phyloP scores from a whole-genome alignment of 2,888 invertebrate species.

The Spicauda simplicius region DNA sequence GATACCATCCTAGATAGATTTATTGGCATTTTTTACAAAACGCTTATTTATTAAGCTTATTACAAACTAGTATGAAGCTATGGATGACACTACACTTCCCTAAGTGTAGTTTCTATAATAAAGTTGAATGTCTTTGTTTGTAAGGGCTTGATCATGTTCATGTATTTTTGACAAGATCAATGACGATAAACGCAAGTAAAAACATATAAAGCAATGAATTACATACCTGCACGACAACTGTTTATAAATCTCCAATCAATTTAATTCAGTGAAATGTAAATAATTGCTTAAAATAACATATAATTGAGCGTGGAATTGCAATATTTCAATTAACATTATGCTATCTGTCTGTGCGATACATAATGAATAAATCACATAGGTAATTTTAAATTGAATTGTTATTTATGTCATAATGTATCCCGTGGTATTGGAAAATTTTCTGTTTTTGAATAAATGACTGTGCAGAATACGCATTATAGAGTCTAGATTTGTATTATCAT shows the following conservation, averaged over 20 bases:
- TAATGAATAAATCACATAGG: constrained; percentile 41
- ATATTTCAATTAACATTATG: constrained; percentile 35
- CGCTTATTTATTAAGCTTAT: too few species aligned
- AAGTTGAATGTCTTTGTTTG: too few species aligned
- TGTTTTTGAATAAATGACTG: constrained; percentile 24
- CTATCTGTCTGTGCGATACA: constrained; percentile 17
- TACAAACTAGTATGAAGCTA: too few species aligned
- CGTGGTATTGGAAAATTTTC: constrained; percentile 18
- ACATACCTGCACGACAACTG: background rate
- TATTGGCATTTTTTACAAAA: too few species aligned
- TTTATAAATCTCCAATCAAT: constrained; percentile 15
- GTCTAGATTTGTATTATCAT: too few species aligned
- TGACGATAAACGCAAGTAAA: too few species aligned
- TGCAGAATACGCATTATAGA: background rate
- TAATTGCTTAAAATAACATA: constrained; percentile 25
- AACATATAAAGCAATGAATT: too few species aligned
- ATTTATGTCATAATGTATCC: constrained; percentile 33
- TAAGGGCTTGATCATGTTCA: too few species aligned
- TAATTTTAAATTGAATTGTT: constrained; percentile 41
- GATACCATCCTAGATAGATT: too few species aligned
- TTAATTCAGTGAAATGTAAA: constrained; percentile 15
- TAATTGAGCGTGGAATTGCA: constrained; percentile 22
- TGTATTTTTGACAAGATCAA: too few species aligned
- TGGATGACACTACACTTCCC: too few species aligned
- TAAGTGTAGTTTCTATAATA: too few species aligned